phyloP scores from a whole-genome alignment of 2,888 invertebrate genomes.

The Acleris laterana region DNA sequence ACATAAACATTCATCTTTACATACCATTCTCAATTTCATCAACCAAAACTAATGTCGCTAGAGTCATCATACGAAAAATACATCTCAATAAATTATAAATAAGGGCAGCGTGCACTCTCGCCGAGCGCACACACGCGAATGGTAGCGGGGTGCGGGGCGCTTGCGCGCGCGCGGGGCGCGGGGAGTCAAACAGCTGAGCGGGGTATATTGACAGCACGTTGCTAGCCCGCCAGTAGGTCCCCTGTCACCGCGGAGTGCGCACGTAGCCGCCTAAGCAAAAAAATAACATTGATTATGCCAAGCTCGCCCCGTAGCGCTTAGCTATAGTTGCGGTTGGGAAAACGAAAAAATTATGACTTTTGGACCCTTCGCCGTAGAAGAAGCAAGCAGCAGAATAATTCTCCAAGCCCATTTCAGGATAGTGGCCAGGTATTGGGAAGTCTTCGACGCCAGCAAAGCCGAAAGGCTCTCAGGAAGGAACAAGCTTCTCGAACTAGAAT shows the following conservation, averaged over 20 bases:
- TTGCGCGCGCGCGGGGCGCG: constrained; percentile 61
- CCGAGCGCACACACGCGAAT: constrained; percentile 45
- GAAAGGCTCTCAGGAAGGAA: constrained; percentile 74
- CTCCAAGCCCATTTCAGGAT: constrained; percentile 79
- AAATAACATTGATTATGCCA: constrained; percentile 68
- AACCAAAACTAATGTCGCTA: no score
- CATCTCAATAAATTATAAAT: not conserved
- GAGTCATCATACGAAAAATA: not conserved
- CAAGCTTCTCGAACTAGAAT: constrained; percentile 63
- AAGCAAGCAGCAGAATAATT: constrained; percentile 77
- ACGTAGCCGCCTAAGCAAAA: constrained; percentile 67
- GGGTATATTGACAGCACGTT: constrained; percentile 86
- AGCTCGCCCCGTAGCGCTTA: constrained; percentile 74
- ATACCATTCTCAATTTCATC: no score
- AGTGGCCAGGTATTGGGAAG: constrained; percentile 81
- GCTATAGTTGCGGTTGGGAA: constrained; percentile 75
- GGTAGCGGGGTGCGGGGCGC: constrained; percentile 61
- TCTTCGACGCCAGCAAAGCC: constrained; percentile 70
- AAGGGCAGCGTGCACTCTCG: constrained; percentile 45
- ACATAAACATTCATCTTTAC: no score
- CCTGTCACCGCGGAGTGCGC: constrained; percentile 75
- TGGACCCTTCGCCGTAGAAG: constrained; percentile 77
- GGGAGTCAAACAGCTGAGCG: constrained; percentile 85
- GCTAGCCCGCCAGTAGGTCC: constrained; percentile 84
- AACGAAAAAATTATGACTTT: constrained; percentile 83